These are phyloP conservation scores for Drosophila arizonae DNA, from an alignment of 1,140 invertebrate genomes.

Conservation along the genomic window DNA sequence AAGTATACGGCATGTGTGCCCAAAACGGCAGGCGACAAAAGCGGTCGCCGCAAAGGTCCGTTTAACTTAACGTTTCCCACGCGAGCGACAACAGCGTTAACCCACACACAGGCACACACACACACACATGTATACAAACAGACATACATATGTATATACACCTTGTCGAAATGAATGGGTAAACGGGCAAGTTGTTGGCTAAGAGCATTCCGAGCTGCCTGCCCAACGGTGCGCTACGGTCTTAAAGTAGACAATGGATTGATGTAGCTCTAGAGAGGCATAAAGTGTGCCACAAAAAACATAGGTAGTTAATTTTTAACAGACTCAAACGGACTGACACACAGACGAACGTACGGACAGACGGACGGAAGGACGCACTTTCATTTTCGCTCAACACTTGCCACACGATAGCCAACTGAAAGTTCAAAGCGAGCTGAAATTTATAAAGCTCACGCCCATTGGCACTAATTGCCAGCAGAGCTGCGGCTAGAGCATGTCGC, in stretches of 20 bases:
- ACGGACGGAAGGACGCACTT: not conserved
- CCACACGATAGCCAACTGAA: not conserved
- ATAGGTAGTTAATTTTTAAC: slow-evolving; percentile 36
- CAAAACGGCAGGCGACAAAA: slow-evolving; percentile 41
- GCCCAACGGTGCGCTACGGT: not conserved
- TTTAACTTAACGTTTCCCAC: slow-evolving; percentile 68
- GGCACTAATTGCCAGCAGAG: slow-evolving; percentile 22
- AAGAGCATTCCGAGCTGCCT: slow-evolving; percentile 14
- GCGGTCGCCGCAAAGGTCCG: slow-evolving; percentile 65
- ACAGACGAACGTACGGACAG: not conserved
- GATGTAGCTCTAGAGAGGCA: slow-evolving; percentile 38
- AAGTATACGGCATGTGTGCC: slow-evolving; percentile 40
- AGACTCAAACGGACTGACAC: not conserved
- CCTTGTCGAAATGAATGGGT: slow-evolving; percentile 24
- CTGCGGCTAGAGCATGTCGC: not conserved
- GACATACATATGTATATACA: not conserved
- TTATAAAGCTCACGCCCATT: slow-evolving; percentile 39
- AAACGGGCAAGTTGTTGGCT: slow-evolving; percentile 9
- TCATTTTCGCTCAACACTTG: slow-evolving; percentile 1
- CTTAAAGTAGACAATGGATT: slow-evolving; percentile 41
- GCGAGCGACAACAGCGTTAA: slow-evolving; percentile 36
- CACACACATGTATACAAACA: slow-evolving; percentile 13
- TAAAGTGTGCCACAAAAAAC: slow-evolving; percentile 26
- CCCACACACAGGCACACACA: slow-evolving; percentile 4
- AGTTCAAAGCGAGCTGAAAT: slow-evolving; percentile 40